Evolutionary conservation across 1,140 invertebrate genomes (phyloP), one percentile per base, ranked within the genome.

Genomic region (Idris sp.): DNA sequence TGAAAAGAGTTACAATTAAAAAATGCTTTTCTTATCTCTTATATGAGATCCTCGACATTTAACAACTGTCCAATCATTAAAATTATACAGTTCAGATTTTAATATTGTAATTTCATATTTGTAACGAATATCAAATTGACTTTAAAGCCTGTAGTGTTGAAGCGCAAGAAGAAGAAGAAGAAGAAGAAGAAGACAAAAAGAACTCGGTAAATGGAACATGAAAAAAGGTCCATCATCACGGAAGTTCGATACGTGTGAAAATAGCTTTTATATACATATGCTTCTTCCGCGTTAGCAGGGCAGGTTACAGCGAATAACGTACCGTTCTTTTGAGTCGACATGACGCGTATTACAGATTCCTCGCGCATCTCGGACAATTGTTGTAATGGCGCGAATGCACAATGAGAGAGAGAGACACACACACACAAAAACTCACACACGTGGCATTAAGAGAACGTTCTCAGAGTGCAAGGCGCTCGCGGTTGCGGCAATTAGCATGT

Each of bases 401-500:
- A 67, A 67, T 67, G 61, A 67, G 62, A 74, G n/a, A n/a, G n/a
- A n/a, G n/a, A n/a, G n/a, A n/a, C n/a, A n/a, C n/a, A n/a, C n/a
- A n/a, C n/a, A n/a, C n/a, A n/a, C n/a, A n/a, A n/a, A n/a, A n/a
- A n/a, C n/a, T n/a, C n/a, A n/a, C 62, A 68, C 62, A 67, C 44
- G 54, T 59, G 51, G 53, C 56, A 54, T 41, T 22, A 9, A 71
- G 61, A 68, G 62, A 68, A 74, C 58, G 62, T 74, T 74, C 72
- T 74, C 72, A 74, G 64, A 61, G 58, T 41, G 43, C 31, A 53
- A n/a, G 49, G 48, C 44, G 59, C 56, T 53, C 41, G 62, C 58
- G 65, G 73, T 64, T 46, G 62, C 54, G 6, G 64, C 65, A 69
- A 75, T 75, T 75, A 75, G 64, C 72, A 75, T 74, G 69, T 75